Evolutionary conservation across 2,113 vertebrate genomes (phyloP).

Genomic region (Bucco capensis): DNA sequence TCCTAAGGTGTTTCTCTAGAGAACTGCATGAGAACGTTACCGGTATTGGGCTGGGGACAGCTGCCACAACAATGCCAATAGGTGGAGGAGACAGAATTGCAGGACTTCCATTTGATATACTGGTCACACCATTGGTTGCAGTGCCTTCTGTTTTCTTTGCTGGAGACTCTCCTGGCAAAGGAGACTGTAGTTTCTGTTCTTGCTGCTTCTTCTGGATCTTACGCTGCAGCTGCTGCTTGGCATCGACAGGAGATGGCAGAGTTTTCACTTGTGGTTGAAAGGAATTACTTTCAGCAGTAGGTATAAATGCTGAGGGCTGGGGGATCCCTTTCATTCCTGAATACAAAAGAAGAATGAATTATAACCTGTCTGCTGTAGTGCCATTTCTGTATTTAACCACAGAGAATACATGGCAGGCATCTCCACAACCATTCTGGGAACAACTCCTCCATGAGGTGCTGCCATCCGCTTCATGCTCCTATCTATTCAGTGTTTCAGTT

Average conservation of each 20-base stretch:
- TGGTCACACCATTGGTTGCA: constrained; percentile 72
- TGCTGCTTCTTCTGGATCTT: constrained; percentile 99
- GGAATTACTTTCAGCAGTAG: constrained; percentile 87
- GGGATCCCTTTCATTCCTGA: constrained; percentile 85
- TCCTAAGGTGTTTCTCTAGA: background rate
- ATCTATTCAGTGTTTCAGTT: background rate
- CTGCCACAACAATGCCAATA: constrained; percentile 90
- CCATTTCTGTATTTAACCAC: background rate
- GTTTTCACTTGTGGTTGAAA: constrained; percentile 92
- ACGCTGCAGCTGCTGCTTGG: constrained; percentile 96
- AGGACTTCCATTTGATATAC: constrained; percentile 86
- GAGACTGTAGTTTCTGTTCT: constrained; percentile 94
- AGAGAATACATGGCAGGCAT: background rate
- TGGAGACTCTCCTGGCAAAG: constrained; percentile 84
- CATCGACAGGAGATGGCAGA: constrained; percentile 89
- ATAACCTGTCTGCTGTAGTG: background rate
- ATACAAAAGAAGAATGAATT: background rate
- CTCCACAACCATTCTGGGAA: background rate
- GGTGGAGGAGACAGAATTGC: constrained; percentile 89
- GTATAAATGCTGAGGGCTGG: constrained; percentile 87
- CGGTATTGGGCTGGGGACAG: constrained; percentile 92
- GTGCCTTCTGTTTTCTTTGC: constrained; percentile 78
- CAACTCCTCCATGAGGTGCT: background rate
- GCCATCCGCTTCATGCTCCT: background rate
- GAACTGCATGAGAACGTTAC: constrained; percentile 64